These are phyloP conservation scores for Otis tarda DNA, from an alignment of 2,113 vertebrate genomes.

Conservation along the genomic window DNA sequence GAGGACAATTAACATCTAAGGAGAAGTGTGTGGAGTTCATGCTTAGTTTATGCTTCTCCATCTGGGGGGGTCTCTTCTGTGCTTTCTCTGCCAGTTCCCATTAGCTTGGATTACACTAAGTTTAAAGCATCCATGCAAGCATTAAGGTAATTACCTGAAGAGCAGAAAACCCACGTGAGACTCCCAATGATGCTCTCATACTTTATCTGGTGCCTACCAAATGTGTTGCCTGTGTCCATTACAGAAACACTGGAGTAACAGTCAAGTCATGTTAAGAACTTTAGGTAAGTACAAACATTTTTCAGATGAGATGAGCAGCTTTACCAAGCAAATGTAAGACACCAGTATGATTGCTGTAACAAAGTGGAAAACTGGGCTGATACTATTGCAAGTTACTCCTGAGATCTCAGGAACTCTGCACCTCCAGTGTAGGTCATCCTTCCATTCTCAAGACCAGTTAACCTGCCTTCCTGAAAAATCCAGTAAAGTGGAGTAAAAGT, in stretches of 20 bases:
- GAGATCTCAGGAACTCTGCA: not conserved
- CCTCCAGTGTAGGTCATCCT: not conserved
- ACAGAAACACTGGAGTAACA: not conserved
- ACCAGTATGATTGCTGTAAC: not conserved
- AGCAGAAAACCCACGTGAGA: not conserved
- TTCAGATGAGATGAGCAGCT: not conserved
- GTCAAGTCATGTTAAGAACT: not conserved
- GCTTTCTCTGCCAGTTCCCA: not conserved
- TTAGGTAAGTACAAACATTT: not conserved
- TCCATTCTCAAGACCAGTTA: not conserved
- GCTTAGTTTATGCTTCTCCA: not conserved
- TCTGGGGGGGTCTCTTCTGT: not conserved
- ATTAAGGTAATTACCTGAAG: slow-evolving; percentile 15
- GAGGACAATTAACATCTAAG: slow-evolving; percentile 36
- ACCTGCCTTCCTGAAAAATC: not conserved
- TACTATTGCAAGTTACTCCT: not conserved
- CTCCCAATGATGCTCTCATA: not conserved
- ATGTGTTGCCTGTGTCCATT: not conserved
- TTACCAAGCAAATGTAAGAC: not conserved
- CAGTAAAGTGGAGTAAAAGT: not conserved
- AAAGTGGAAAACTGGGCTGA: not conserved
- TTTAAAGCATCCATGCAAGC: not conserved
- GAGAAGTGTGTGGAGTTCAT: not conserved
- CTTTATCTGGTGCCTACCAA: not conserved
- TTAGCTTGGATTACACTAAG: slow-evolving; percentile 31